Conservation (phyloP, 2,797 vertebrate species). For the Falco concolor region DNA sequence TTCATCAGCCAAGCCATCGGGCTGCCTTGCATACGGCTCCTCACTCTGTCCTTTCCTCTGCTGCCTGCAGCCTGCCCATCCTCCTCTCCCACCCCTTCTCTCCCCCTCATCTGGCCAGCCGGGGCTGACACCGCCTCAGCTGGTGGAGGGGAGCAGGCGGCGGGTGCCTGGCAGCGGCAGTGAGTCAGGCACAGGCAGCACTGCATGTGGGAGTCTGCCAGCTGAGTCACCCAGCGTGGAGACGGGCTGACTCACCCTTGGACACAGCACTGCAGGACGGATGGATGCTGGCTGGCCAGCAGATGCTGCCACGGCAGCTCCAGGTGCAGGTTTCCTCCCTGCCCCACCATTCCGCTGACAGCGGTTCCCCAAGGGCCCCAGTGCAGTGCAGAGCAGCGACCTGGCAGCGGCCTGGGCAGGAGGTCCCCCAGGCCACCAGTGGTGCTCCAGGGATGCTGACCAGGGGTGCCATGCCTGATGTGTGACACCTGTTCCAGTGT, state of each 20-base stretch:
- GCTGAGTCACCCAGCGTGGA: not conserved
- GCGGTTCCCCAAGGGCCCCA: rapidly evolving
- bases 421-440: rapidly evolving
- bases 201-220: not conserved
- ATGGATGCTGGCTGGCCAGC: not conserved
- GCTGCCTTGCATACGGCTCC: not conserved
- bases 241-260: not conserved
- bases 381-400: rapidly evolving
- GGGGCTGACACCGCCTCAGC: not conserved
- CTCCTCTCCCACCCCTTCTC: not conserved
- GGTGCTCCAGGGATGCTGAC: rapidly evolving
- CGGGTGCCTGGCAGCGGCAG: not conserved
- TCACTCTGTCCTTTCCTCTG: rapidly evolving
- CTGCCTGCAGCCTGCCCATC: rapidly evolving
- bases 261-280: not conserved
- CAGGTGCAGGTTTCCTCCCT: not conserved
- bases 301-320: not conserved
- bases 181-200: not conserved
- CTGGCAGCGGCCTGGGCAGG: rapidly evolving
- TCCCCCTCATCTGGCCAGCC: not conserved
- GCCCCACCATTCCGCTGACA: not conserved
- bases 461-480: rapidly evolving
- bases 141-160: not conserved
- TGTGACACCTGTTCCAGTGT: rapidly evolving
- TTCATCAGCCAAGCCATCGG: not conserved